Evolutionary conservation across 2,888 invertebrate species (phyloP), one percentile per base, ranked within the genome.

Genomic region (Xestia rhomboidea): DNA sequence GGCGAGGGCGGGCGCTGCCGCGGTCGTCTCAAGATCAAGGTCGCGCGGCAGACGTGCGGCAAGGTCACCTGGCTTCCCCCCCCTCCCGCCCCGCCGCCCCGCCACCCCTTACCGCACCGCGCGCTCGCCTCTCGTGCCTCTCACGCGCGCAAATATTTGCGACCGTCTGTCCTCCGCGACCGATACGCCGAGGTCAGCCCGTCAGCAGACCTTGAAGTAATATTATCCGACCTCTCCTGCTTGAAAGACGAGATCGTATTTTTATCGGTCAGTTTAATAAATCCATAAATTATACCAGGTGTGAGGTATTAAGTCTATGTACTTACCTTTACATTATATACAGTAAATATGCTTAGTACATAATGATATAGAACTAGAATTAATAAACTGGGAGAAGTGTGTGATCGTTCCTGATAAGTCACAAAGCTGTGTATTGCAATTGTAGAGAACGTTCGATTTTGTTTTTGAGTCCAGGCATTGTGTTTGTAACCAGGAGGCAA

Each of bases 21-120:
- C 96, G 96, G 96, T 96, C 96, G 96, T 96, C 96, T 96, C 96
- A 96, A 96, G 96, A 96, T 96, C 96, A 96, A 96, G 96, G 96
- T 94, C 94, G 94, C 89, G 89, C 89, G 93, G 94, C 96, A 95
- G 96, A 95, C 96, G 95, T 91, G 91, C 93, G 92, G 95, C 96
- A 95, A 96, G 96, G 96, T 95, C 95, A 94, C 93, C 93, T 89
- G 89, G 89, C 89, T 89, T n/a, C n/a, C 85, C 66, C 81, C 77
- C 87, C 86, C 51, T 24, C 49, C 51, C 51, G 51, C n/a, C 44
- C 88, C 82, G 86, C 76, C 87, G 79, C 83, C 83, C 75, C 88
- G 68, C 87, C 77, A 76, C 81, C 74, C 88, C 85, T 68, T 82
- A 76, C 85, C 77, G 87, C 88, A 82, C 89, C 87, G 86, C 88